These are phyloP conservation scores for Drosophila acutilabella DNA, from an alignment of 2,888 invertebrate genomes.

Conservation along the genomic window DNA sequence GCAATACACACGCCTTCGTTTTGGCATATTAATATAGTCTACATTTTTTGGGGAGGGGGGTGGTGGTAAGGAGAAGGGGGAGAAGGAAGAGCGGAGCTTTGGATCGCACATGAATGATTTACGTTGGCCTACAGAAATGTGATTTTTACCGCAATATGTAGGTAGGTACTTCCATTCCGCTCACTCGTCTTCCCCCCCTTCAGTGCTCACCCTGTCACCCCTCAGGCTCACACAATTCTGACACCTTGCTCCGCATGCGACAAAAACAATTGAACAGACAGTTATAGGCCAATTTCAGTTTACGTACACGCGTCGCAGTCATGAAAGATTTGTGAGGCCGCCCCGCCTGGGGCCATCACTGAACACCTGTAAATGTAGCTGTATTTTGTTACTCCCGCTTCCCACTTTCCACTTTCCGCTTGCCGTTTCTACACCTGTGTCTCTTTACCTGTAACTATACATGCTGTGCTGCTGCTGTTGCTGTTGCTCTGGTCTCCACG, in stretches of 20 bases:
- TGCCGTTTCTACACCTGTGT: not conserved
- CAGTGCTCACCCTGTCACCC: not conserved
- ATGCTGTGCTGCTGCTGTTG: conserved; percentile 18
- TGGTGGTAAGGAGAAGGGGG: not conserved
- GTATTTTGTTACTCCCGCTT: not conserved
- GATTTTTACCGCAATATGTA: conserved; percentile 80
- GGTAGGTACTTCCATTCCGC: conserved; percentile 41
- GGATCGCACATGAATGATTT: conserved; percentile 76
- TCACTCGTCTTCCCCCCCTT: not conserved
- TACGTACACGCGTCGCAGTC: conserved; percentile 76
- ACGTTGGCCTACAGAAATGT: conserved; percentile 70
- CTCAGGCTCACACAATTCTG: not conserved
- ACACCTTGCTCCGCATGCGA: conserved; percentile 39
- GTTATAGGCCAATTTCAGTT: conserved; percentile 80
- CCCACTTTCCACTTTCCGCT: not conserved
- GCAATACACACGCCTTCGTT: conserved; percentile 72
- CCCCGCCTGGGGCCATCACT: conserved; percentile 26
- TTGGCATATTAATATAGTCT: conserved; percentile 80
- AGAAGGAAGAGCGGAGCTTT: not conserved
- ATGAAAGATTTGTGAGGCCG: conserved; percentile 74
- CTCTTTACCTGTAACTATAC: conserved; percentile 26
- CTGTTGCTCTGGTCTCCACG: conserved; percentile 32
- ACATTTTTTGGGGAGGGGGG: conserved; percentile 46
- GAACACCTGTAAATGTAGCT: conserved; percentile 53
- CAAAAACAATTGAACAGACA: conserved; percentile 80